Evolutionary conservation across 2,797 vertebrate species (phyloP).

Genomic region (Pristis pectinata): DNA sequence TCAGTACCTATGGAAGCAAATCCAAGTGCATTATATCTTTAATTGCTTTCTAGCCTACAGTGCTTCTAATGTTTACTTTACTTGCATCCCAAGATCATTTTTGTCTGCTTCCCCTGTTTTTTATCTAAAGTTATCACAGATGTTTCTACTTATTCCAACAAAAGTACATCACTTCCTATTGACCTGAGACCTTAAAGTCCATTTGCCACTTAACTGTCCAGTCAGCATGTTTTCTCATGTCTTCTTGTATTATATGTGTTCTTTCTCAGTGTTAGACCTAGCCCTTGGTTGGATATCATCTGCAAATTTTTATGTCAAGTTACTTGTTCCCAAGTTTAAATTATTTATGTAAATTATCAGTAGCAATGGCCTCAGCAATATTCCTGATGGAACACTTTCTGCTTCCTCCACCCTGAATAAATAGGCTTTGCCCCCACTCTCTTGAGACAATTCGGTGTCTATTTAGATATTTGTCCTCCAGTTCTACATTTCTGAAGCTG

Average conservation of each 20-base stretch:
- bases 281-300: neutral
- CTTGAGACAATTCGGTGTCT: neutral
- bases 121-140: neutral
- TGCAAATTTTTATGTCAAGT: neutral
- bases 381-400: neutral
- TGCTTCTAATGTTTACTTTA: neutral
- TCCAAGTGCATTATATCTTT: neutral
- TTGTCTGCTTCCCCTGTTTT: neutral
- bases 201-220: neutral
- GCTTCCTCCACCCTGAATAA: neutral
- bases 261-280: neutral
- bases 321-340: neutral
- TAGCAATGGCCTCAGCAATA: neutral
- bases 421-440: neutral
- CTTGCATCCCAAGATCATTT: neutral
- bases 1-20: neutral
- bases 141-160: neutral
- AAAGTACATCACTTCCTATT: neutral
- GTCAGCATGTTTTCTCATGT: neutral
- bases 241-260: neutral
- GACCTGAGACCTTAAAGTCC: neutral
- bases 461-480: neutral
- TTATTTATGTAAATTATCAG: neutral
- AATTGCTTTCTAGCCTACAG: neutral
- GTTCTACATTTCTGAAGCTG: neutral